phyloP scores from a whole-genome alignment of 2,113 vertebrate genomes.

The Cyphotilapia sp. region DNA sequence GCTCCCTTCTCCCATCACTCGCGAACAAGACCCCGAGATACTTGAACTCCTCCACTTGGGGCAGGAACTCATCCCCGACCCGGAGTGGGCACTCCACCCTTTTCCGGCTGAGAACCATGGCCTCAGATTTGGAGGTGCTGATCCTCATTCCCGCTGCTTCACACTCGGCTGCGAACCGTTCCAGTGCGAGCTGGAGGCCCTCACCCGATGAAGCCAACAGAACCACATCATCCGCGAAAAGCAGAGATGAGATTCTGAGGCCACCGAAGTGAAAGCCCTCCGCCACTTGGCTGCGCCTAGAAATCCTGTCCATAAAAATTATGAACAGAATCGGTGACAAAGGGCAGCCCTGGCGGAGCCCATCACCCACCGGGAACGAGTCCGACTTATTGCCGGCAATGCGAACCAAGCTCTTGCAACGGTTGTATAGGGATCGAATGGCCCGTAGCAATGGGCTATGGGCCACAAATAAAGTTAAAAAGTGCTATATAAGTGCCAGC shows the following conservation, averaged over 20 bases:
- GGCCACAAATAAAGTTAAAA: not conserved
- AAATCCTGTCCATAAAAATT: not conserved
- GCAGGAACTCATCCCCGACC: too few relatives aligned
- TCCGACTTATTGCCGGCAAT: not conserved
- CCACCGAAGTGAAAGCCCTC: not conserved
- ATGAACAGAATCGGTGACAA: not conserved
- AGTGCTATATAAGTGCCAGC: not conserved
- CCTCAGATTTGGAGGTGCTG: not conserved
- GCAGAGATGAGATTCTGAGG: not conserved
- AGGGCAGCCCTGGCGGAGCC: not conserved
- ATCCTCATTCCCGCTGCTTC: accelerated
- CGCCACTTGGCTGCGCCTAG: not conserved
- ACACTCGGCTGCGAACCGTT: not conserved
- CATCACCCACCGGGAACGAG: not conserved
- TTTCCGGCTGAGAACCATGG: not conserved
- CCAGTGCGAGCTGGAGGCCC: accelerated
- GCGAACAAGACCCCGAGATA: too few relatives aligned
- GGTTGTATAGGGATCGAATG: not conserved
- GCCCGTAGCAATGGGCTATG: accelerated
- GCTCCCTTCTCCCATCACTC: too few relatives aligned
- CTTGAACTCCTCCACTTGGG: too few relatives aligned
- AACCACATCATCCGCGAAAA: not conserved
- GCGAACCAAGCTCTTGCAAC: not conserved
- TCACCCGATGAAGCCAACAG: not conserved
- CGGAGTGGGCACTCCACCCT: accelerated